A percentile compares a stretch with the other conserved stretches of the same genome.
These are phyloP conservation scores for Helicoverpa armigera DNA, from an alignment of 1,140 invertebrate species.

Conservation along the genomic window DNA sequence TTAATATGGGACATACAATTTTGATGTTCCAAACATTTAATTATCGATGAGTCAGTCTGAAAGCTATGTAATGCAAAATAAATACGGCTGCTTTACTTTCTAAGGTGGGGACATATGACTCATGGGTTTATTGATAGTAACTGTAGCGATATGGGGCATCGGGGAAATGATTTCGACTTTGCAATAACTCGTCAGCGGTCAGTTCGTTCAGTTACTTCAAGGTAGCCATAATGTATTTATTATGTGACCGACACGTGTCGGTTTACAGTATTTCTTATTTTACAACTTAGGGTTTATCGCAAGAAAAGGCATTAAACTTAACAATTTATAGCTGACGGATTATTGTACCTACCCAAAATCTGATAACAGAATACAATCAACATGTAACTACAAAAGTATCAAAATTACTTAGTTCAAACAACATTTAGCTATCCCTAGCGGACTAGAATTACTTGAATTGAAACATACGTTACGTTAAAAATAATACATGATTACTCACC, in stretches of 20 bases:
- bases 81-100: slow-evolving; percentile 21
- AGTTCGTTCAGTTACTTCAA: neutral
- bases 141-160: slow-evolving; percentile 8
- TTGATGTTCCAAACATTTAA: slow-evolving; percentile 14
- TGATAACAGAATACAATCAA: slow-evolving; percentile 37
- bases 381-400: slow-evolving; percentile 23
- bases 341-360: slow-evolving; percentile 28
- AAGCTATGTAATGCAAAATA: slow-evolving; percentile 24
- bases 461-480: slow-evolving; percentile 30
- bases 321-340: slow-evolving; percentile 39
- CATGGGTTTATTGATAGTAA: slow-evolving; percentile 32
- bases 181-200: neutral
- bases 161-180: slow-evolving; percentile 18
- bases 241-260: slow-evolving; percentile 2
- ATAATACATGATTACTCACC: slow-evolving; percentile 53
- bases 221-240: neutral
- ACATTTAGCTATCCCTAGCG: slow-evolving; percentile 33
- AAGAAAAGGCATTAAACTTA: slow-evolving; percentile 44
- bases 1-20: neutral
- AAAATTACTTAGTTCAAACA: slow-evolving; percentile 4
- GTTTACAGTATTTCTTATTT: slow-evolving; percentile 30
- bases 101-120: slow-evolving; percentile 28
- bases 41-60: slow-evolving; percentile 25
- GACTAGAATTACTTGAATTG: slow-evolving; percentile 51
- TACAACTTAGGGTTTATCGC: slow-evolving; percentile 41